Evolutionary conservation across 2,113 vertebrate species (phyloP).

Genomic region (Lampris incognitus): DNA sequence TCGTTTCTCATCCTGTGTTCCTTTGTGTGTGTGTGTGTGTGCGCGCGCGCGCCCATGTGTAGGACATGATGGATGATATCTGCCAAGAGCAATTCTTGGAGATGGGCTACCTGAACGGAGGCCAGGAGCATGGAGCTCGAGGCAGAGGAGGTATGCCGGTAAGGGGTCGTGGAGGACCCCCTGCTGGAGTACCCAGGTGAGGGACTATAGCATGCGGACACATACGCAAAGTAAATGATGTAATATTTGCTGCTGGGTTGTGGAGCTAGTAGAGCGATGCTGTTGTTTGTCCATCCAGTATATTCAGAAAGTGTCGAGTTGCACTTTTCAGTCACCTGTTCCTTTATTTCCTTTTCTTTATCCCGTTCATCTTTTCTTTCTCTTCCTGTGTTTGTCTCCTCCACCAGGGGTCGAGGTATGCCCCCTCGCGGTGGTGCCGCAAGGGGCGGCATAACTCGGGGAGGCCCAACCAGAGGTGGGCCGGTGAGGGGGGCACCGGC

Average conservation of each 20-base stretch:
- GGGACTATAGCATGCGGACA: constrained; percentile 10
- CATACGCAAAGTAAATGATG: background rate
- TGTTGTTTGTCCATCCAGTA: background rate
- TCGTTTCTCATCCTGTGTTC: constrained; percentile 18
- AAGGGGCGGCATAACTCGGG: constrained; percentile 87
- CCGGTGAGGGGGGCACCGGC: constrained; percentile 87
- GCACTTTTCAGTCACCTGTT: background rate
- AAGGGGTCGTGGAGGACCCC: constrained; percentile 89
- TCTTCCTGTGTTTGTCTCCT: background rate
- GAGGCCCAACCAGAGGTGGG: constrained; percentile 88
- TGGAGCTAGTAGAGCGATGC: background rate
- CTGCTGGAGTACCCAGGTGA: constrained; percentile 88
- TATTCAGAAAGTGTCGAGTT: background rate
- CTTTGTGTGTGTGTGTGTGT: constrained; percentile 22
- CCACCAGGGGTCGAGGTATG: constrained; percentile 89
- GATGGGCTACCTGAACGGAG: constrained; percentile 95
- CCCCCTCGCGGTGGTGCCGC: constrained; percentile 88
- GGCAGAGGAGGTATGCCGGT: constrained; percentile 88
- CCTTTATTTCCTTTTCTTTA: background rate
- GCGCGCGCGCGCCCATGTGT: constrained; percentile 29
- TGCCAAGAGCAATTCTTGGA: constrained; percentile 98
- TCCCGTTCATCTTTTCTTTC: too few species aligned
- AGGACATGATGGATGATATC: constrained; percentile 99
- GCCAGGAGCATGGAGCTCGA: constrained; percentile 87
- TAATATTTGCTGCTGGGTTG: constrained; percentile 1